Percentiles rank a stretch among this genome's conserved stretches.
phyloP scores from a whole-genome alignment of 1,140 invertebrate species.

The Pseudoatta argentina region DNA sequence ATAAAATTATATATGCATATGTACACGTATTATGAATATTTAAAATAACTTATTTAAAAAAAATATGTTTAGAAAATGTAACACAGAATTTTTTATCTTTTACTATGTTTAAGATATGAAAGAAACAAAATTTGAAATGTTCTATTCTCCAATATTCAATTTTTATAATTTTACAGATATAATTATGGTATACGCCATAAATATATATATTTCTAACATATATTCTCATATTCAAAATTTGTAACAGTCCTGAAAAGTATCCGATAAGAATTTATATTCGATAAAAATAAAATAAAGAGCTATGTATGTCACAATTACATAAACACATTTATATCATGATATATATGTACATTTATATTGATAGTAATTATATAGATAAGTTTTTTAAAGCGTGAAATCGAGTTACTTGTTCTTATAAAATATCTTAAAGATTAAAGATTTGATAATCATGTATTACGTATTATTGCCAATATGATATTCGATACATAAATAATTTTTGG shows the following conservation, averaged over 20 bases:
- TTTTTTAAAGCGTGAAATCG: background rate
- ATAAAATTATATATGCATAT: background rate
- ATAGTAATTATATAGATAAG: background rate
- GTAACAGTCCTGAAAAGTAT: background rate
- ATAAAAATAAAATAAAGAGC: background rate
- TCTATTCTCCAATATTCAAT: background rate
- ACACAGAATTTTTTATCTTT: background rate
- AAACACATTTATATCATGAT: background rate
- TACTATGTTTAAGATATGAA: background rate
- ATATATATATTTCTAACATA: background rate
- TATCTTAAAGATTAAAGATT: background rate
- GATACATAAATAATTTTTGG: background rate
- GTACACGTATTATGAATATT: constrained; percentile 4
- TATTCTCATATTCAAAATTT: constrained; percentile 8
- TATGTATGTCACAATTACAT: background rate
- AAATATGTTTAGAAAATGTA: constrained; percentile 15
- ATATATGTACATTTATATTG: constrained; percentile 18
- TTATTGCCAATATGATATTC: constrained; percentile 1
- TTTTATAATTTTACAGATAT: background rate
- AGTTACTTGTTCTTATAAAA: background rate
- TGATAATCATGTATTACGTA: background rate
- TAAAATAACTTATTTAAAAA: constrained; percentile 19
- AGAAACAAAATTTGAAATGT: constrained; percentile 11
- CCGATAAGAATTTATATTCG: background rate
- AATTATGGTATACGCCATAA: background rate